These are phyloP conservation scores for Cynocephalus volans DNA, from an alignment of 2,113 vertebrate genomes.

Conservation along the genomic window DNA sequence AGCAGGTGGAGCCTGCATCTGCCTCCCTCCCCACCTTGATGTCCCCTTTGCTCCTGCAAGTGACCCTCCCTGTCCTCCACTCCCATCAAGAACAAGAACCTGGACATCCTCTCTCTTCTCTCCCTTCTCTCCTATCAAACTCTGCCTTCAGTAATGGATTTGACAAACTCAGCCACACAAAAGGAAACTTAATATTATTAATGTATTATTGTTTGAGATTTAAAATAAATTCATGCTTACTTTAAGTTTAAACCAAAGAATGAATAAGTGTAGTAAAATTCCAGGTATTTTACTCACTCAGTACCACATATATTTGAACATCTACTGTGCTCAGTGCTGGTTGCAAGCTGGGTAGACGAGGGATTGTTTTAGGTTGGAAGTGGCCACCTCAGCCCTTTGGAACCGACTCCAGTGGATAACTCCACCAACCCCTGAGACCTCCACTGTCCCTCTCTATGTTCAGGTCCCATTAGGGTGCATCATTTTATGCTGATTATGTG, in stretches of 20 bases:
- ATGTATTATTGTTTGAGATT: neutral
- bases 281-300: neutral
- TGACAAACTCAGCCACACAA: neutral
- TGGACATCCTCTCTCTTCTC: neutral
- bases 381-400: neutral
- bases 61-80: neutral
- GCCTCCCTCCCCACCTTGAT: neutral
- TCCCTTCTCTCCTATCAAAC: neutral
- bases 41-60: neutral
- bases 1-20: neutral
- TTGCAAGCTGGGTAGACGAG: neutral
- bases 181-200: neutral
- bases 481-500: neutral
- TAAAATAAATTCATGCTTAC: slow-evolving; percentile 25
- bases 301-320: neutral
- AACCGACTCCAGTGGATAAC: neutral
- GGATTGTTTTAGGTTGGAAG: neutral
- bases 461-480: neutral
- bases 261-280: neutral
- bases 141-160: neutral
- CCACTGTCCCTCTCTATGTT: neutral
- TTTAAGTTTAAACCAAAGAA: slow-evolving; percentile 30
- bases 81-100: neutral
- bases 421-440: neutral
- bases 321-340: neutral